These are phyloP conservation scores for Pseudocheirus occidentalis DNA, from an alignment of 2,797 vertebrate genomes.

Conservation along the genomic window DNA sequence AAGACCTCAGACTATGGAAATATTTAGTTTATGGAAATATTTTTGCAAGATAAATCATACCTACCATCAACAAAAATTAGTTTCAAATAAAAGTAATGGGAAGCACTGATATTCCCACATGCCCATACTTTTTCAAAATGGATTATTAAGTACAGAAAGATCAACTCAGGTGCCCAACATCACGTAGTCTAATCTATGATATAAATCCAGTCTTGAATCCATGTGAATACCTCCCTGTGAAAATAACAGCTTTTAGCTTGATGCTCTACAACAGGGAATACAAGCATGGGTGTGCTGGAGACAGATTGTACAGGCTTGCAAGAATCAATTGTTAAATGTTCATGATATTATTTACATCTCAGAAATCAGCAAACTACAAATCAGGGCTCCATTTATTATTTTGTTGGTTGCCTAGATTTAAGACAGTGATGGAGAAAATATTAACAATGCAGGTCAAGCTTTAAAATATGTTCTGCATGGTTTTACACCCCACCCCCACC, in stretches of 20 bases:
- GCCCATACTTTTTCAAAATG: background rate
- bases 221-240: background rate
- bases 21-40: slow-evolving; percentile 1
- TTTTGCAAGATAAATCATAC: slow-evolving; percentile 30
- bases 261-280: background rate
- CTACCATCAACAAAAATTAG: slow-evolving; percentile 16
- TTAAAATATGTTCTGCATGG: background rate
- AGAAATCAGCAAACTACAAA: background rate
- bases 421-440: background rate
- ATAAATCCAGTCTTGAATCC: background rate
- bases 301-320: background rate
- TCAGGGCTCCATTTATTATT: background rate
- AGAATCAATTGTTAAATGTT: background rate
- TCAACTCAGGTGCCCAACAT: background rate
- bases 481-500: background rate
- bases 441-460: background rate
- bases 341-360: background rate
- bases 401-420: background rate
- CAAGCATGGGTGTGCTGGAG: background rate
- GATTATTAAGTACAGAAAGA: background rate
- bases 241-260: background rate
- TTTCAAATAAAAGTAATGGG: slow-evolving; percentile 36
- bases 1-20: background rate
- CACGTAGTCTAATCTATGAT: background rate
- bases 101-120: background rate